A percentile compares a stretch with the other conserved stretches of the same genome.
Evolutionary conservation across 2,797 vertebrate genomes (phyloP).

Genomic region (Tapera naevia): DNA sequence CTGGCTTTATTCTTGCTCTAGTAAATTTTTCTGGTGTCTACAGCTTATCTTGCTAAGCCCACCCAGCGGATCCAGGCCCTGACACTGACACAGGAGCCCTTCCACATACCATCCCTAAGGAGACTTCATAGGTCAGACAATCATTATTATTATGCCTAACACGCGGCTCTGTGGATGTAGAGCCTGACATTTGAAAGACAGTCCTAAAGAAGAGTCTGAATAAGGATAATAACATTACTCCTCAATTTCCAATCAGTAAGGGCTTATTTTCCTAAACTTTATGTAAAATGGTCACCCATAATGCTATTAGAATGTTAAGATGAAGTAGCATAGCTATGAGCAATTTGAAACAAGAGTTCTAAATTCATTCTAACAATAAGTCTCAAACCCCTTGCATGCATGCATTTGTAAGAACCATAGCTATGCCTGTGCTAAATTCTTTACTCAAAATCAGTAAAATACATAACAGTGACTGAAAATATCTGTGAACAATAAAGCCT

Average conservation of each 20-base stretch:
- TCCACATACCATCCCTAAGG: background rate
- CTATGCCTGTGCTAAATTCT: background rate
- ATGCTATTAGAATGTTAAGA: background rate
- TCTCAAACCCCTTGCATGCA: background rate
- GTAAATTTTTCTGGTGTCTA: background rate
- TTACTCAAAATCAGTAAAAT: constrained; percentile 1
- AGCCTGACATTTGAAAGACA: background rate
- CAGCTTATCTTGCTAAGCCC: background rate
- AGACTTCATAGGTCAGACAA: background rate
- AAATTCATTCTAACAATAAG: background rate
- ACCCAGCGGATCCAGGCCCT: background rate
- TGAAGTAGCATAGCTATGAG: background rate
- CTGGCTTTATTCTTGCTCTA: background rate
- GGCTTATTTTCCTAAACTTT: background rate
- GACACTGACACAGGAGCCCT: background rate
- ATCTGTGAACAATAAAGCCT: background rate
- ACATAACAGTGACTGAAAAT: background rate
- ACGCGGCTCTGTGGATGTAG: background rate
- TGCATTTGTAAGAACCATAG: background rate
- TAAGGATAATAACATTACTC: background rate
- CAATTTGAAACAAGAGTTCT: background rate
- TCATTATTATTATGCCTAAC: background rate
- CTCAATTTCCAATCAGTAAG: background rate
- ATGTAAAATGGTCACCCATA: background rate
- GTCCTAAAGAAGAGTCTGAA: background rate